Conservation (phyloP, 2,797 vertebrate genomes). For the Sternotherus odoratus region DNA sequence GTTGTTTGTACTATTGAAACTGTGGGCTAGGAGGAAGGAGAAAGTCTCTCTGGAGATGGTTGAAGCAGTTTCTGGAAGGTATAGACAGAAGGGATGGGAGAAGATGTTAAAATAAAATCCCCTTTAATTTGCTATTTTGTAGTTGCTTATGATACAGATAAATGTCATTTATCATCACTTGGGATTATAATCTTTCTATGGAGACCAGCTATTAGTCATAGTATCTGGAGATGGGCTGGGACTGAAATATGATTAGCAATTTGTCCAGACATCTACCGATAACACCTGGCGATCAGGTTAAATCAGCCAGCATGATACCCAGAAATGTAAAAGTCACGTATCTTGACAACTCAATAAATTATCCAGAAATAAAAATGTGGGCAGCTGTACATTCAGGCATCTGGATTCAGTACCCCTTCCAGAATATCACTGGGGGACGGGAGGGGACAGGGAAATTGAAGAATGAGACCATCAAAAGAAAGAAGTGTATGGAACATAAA, state of each 20-base stretch:
- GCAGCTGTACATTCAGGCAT: not conserved
- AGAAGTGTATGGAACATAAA: not conserved
- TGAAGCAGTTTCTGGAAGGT: not conserved
- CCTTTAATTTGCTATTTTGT: not conserved
- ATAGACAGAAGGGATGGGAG: not conserved
- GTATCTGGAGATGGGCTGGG: not conserved
- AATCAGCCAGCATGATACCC: not conserved
- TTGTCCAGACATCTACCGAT: conserved; percentile 4
- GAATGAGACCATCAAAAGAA: not conserved
- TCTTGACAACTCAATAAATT: not conserved
- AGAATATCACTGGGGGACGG: not conserved
- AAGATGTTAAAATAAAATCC: conserved; percentile 43
- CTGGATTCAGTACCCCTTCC: not conserved
- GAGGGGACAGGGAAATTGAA: not conserved
- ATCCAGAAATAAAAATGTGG: not conserved
- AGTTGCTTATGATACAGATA: conserved; percentile 12
- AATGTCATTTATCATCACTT: conserved; percentile 55
- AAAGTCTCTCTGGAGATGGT: not conserved
- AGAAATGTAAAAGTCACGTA: not conserved
- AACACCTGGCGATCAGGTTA: not conserved
- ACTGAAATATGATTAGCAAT: not conserved
- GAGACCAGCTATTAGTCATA: conserved; percentile 35
- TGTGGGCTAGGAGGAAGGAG: not conserved
- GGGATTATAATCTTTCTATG: conserved; percentile 36
- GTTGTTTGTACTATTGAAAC: not conserved